Conservation (phyloP, 2,888 invertebrate species). For the Tenthredo scrophulariae region DNA sequence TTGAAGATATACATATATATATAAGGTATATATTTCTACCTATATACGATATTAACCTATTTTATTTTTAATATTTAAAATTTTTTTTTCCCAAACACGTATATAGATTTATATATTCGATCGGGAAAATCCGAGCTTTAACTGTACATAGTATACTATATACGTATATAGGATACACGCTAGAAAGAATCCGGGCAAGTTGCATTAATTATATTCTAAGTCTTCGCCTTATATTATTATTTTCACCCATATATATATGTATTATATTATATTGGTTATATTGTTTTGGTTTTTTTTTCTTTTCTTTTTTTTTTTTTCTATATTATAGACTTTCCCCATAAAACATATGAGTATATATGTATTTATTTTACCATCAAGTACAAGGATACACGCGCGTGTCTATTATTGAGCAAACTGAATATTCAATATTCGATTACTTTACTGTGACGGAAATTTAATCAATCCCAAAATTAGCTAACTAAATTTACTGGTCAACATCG, state of each 20-base stretch:
- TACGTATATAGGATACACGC: background rate
- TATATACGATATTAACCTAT: background rate
- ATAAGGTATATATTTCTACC: background rate
- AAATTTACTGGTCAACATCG: background rate
- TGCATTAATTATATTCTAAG: conserved; percentile 26
- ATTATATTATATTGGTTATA: background rate
- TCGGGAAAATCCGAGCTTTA: background rate
- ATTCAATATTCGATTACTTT: conserved; percentile 10
- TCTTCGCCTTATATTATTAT: conserved; percentile 8
- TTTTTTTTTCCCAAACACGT: background rate
- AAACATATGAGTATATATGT: background rate
- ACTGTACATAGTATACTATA: background rate
- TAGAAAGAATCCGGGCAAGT: conserved; percentile 1
- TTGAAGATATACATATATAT: background rate
- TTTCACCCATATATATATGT: background rate
- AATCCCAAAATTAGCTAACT: conserved; percentile 13
- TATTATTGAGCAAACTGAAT: background rate
- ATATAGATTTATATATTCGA: background rate
- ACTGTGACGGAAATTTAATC: conserved; percentile 12
- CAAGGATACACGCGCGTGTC: background rate
- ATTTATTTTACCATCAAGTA: background rate
- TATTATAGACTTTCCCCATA: background rate
- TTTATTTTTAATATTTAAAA: background rate
- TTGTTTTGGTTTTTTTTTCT: background rate
- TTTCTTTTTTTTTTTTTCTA: background rate